These are phyloP conservation scores for Champsocephalus gunnari DNA, from an alignment of 2,797 vertebrate genomes.

Conservation along the genomic window DNA sequence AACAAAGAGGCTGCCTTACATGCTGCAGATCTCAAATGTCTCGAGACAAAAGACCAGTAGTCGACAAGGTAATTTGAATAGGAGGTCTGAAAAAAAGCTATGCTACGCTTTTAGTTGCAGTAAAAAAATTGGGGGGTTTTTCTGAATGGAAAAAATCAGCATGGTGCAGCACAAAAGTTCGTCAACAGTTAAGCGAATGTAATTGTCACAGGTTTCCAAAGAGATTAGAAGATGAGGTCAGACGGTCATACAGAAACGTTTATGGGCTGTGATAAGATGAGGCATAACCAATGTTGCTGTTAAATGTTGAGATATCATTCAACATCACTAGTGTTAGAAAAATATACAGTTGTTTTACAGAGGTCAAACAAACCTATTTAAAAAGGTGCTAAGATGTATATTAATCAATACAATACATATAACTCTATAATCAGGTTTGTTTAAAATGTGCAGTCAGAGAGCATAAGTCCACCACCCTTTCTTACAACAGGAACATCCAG, in stretches of 20 bases:
- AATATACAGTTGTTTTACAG: background rate
- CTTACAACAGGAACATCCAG: background rate
- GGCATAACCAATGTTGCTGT: slow-evolving; percentile 28
- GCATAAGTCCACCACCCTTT: background rate
- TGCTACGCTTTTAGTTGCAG: background rate
- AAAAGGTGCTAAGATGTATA: too few relatives aligned
- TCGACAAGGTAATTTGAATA: slow-evolving; percentile 36
- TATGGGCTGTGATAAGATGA: slow-evolving; percentile 36
- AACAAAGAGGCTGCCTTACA: slow-evolving; percentile 31
- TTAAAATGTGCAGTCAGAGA: slow-evolving; percentile 2
- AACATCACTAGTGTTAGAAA: background rate
- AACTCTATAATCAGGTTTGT: background rate
- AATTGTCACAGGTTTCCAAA: slow-evolving; percentile 6
- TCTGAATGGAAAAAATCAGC: background rate
- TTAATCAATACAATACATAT: background rate
- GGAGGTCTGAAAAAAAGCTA: slow-evolving; percentile 8
- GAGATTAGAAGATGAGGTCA: slow-evolving; percentile 12
- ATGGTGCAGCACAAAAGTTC: background rate
- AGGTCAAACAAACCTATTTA: too few relatives aligned
- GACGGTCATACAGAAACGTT: slow-evolving; percentile 31
- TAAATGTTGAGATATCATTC: slow-evolving; percentile 3
- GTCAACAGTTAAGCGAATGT: background rate
- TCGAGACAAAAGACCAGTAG: slow-evolving; percentile 29
- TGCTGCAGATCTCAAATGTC: slow-evolving; percentile 48
- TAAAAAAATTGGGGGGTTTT: background rate